Conservation (phyloP, 2,797 vertebrate genomes). For the Argya squamiceps region DNA sequence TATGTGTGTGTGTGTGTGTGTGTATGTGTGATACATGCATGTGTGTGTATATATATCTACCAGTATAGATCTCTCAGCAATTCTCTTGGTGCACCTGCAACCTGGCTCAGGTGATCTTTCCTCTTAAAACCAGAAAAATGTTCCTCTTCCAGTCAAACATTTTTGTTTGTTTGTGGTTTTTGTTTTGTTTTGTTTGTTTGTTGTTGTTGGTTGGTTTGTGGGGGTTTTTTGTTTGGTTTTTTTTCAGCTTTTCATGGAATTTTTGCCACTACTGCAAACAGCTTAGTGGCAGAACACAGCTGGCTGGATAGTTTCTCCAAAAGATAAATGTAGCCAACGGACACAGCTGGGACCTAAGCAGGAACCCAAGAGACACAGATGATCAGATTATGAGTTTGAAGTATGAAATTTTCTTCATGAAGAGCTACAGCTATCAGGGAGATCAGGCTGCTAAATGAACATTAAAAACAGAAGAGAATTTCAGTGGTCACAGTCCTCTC, state of each 20-base stretch:
- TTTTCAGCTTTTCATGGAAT: neutral
- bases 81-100: neutral
- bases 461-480: neutral
- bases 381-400: neutral
- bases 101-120: neutral
- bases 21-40: neutral
- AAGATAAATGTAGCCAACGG: fast-evolving
- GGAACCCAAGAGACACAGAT: neutral
- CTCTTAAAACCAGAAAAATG: neutral
- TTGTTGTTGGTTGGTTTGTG: too few relatives aligned
- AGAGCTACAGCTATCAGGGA: neutral
- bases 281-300: neutral
- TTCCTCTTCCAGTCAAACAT: neutral
- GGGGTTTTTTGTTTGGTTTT: too few relatives aligned
- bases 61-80: neutral
- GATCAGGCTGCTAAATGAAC: neutral
- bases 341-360: neutral
- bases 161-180: too few relatives aligned
- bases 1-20: fast-evolving
- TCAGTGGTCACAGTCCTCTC: neutral
- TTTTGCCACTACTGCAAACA: neutral
- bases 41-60: fast-evolving
- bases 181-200: too few relatives aligned
- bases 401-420: neutral
- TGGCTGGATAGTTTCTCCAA: neutral